phyloP scores from a whole-genome alignment of 1,140 invertebrate species.

The Aphelenchoides besseyi region DNA sequence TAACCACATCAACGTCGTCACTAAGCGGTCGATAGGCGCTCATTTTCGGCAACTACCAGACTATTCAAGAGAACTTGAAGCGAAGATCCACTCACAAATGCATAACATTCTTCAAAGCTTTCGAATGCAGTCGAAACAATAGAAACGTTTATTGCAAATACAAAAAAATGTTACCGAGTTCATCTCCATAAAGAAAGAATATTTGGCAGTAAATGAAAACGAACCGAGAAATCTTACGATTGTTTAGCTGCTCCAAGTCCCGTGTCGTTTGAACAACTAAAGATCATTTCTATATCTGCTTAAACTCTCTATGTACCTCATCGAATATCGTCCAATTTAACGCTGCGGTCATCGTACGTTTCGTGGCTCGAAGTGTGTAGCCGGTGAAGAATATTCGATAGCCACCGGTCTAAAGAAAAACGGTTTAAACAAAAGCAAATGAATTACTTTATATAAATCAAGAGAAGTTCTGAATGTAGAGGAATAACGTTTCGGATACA shows the following conservation, averaged over 20 bases:
- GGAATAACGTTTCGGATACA: conserved; percentile 13
- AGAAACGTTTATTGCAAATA: too few species aligned
- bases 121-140: too few species aligned
- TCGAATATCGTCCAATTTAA: conserved; percentile 22
- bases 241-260: not conserved
- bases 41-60: too few species aligned
- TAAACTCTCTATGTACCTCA: too few species aligned
- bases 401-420: conserved; percentile 2
- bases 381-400: conserved; percentile 14
- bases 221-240: too few species aligned
- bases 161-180: too few species aligned
- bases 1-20: not conserved
- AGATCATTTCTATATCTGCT: too few species aligned
- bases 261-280: not conserved
- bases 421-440: not conserved
- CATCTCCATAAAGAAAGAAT: too few species aligned
- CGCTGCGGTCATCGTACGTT: conserved; percentile 11
- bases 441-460: conserved; percentile 10
- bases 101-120: too few species aligned
- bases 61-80: too few species aligned
- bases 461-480: not conserved
- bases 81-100: too few species aligned
- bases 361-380: conserved; percentile 7
- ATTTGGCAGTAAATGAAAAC: too few species aligned
- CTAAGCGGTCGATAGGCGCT: not conserved